Base-by-base conservation (phyloP, 2,888 invertebrate species). In the Siphlonurus alternatus region DNA sequence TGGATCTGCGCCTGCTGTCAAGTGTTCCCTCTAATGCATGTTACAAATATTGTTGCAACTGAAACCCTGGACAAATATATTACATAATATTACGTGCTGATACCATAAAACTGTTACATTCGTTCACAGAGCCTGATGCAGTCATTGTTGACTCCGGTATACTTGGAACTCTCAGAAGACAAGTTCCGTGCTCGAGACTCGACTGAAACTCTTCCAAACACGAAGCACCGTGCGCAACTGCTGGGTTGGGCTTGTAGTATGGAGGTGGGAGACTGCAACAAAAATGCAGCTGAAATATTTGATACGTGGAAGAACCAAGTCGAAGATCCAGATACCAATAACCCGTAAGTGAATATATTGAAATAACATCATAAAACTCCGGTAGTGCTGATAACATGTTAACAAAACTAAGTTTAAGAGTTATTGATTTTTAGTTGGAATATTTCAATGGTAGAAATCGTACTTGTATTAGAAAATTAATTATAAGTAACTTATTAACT, bases 241-340 rank as follows among this genome's bases (percentile, higher is more conserved):
- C 75, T 91, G 7, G 81, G 81, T 61, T 85, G 87, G 73, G 89
- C 90, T 0, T 93, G 93, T 69, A 81, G 81, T 67, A 80, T 90
- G 66, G 89, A 87, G 20, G 83, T 87, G 66, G 77, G 80, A 3
- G 84, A 85, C 70, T 93, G 93, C 71, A 78, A 86, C 53, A 75
- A 80, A 64, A 81, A 84, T 68, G 81, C 86, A 0, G 75, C 80
- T 3, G 74, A 78, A 25, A 76, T 87, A 66, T 87, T 86, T 73
- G 74, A 78, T 54, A 70, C 75, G 59, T 88, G 87, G 86, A 82
- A 82, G 77, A 71, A 74, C 0, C 72, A 77, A 0, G 71, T 73
- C 5, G 56, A 56, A 2, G 76, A 82, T 67, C 83, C 84, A 0
- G 81, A 83, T 59, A 74, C 76, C 25, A 74, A 77, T 63, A 85